Evolutionary conservation across 2,888 invertebrate genomes (phyloP).

Genomic region (Eucera pruinosa): DNA sequence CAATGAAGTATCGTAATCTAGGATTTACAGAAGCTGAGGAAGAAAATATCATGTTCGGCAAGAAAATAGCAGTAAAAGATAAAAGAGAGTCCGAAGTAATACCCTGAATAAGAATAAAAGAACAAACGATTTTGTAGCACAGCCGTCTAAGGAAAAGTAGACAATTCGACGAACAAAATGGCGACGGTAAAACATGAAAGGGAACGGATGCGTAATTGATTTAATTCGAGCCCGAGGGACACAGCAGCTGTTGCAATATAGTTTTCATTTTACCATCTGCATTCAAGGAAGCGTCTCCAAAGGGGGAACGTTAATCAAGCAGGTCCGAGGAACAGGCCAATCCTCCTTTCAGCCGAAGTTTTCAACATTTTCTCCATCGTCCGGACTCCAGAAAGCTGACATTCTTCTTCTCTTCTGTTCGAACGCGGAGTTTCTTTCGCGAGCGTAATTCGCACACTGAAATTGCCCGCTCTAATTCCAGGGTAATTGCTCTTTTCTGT

Average conservation of each 20-base stretch:
- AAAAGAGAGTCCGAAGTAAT: too few species aligned
- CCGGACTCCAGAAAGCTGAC: constrained; percentile 33
- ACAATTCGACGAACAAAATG: neutral
- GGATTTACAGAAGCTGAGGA: too few species aligned
- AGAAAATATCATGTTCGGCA: too few species aligned
- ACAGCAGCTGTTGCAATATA: constrained; percentile 45
- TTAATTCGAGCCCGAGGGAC: constrained; percentile 54
- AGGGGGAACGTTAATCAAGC: constrained; percentile 45
- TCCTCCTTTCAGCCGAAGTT: constrained; percentile 36
- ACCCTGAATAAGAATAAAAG: neutral
- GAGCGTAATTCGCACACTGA: constrained; percentile 76
- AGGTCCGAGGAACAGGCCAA: neutral
- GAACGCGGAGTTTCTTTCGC: constrained; percentile 61
- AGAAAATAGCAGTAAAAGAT: too few species aligned
- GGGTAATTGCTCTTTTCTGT: constrained; percentile 80
- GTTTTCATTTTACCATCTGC: constrained; percentile 51
- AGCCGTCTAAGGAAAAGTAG: neutral
- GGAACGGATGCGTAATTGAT: constrained; percentile 53
- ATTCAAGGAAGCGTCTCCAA: constrained; percentile 54
- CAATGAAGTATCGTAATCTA: too few species aligned
- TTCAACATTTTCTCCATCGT: constrained; percentile 41
- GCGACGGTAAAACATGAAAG: constrained; percentile 39
- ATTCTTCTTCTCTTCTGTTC: constrained; percentile 43
- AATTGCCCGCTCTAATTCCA: constrained; percentile 80
- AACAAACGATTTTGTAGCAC: neutral